Base-by-base conservation (phyloP, 2,888 invertebrate genomes). In the Drosophila borealis region DNA sequence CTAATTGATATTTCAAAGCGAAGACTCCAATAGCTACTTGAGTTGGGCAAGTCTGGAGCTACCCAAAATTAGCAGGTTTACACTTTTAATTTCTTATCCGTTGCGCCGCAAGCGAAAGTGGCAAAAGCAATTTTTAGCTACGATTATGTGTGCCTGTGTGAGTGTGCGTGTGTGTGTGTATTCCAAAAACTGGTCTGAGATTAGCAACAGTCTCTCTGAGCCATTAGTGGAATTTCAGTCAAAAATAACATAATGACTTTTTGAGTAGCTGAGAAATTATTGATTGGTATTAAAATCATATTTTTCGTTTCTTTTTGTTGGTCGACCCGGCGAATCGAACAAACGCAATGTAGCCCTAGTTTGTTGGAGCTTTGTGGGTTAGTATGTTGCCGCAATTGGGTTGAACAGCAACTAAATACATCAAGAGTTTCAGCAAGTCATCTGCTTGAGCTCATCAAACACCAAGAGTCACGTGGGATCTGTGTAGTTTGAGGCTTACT, bases 251-350 rank as follows among this genome's bases (percentile, higher is more conserved):
- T 85, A 85, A 85, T 85, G 85, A 78, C 67, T 69, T 80, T 81
- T 85, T 80, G 82, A 85, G 78, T 77, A 74, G 85, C 85, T 78
- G 64, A 69, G 70, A 83, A 86, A 74, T 77, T 86, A 83, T 86
- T 83, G 87, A 83, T 83, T 72, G 59, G 64, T 55, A 49, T 81
- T 70, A 63, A 60, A 51, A 49, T 56, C 53, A 60, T 59, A 39
- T 42, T 44, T 55, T 42, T 49, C 42, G 19, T 55, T 39, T 46
- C 49, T 11, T 50, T 56, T 41, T 51, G 46, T 49, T 48, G 37
- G 34, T 45, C 61, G 53, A 55, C 39, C 66, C 49, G 64, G 37
- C 53, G 21, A 62, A 64, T 65, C 73, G 57, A 50, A 39, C 63
- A 51, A 62, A 39, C 53, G 59, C 61, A 60, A 60, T 84, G 70